Base-by-base conservation (phyloP, 2,888 invertebrate species). In the Andrena bucephala region DNA sequence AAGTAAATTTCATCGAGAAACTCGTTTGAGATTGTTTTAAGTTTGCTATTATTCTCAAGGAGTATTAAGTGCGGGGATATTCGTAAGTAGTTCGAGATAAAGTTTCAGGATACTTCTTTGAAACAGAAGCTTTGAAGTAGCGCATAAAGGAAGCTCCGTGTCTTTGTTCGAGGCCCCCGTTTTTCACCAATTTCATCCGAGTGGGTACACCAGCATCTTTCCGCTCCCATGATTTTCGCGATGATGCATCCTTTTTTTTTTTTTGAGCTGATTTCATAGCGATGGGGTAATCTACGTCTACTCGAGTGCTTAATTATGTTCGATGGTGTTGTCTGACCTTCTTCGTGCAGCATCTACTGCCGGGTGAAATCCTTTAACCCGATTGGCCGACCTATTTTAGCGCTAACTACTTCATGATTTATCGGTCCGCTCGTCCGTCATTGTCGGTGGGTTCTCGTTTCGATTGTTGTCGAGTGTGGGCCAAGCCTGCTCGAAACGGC, bases 371-470 rank as follows among this genome's bases (percentile, higher is more conserved):
- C 63, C 54, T 29, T 69, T 72, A 72, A 72, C 70, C 50, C 62
- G 62, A 67, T 75, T 75, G 77, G 52, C 70, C 54, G 81, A 78
- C 78, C 81, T 54, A 81, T 81, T 85, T 81, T 27, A 36, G 31
- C 10, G 33, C 48, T 60, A 77, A 77, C 80, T 71, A 65, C 70
- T 83, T 63, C 8, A 33, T 70, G 52, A 85, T 78, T 83, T 65
- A 72, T 65, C n/a, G 54, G 10, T 31, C 8, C n/a, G 57, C 24
- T 36, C 60, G 59, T 72, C 60, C 54, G 33, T 69, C 60, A 60
- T 67, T 20, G 48, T 67, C 36, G 4, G 4, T 27, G 36, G 60
- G 65, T 75, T 78, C 31, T 50, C 16, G 0, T 8, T 81, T 59
- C 27, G 24, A 65, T 70, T 71, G 68, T 65, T 52, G 13, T 59